phyloP scores from a whole-genome alignment of 2,888 invertebrate genomes.

The Philereme vetulata region DNA sequence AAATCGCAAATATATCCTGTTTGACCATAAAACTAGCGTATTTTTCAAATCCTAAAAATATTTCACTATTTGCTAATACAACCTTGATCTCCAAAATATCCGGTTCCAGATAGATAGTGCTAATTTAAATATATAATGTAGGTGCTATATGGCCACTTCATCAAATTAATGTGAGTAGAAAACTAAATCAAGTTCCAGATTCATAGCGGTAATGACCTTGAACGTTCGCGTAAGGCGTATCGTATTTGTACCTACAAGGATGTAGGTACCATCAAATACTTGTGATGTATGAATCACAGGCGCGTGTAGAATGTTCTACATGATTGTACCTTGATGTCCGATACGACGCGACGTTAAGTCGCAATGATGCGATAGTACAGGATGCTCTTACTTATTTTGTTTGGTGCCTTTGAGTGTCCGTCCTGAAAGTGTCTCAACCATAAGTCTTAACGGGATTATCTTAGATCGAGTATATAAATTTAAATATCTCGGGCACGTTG shows the following conservation, averaged over 20 bases:
- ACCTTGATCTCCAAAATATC: slow-evolving; percentile 14
- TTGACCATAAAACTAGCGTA: background rate
- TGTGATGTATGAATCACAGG: slow-evolving; percentile 10
- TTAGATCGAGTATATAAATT: too few relatives aligned
- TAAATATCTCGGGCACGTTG: too few relatives aligned
- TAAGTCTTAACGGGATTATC: too few relatives aligned
- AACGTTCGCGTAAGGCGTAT: background rate
- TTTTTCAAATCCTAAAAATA: background rate
- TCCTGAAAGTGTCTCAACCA: too few relatives aligned
- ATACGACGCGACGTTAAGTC: background rate
- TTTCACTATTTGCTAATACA: slow-evolving; percentile 1
- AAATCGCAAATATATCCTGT: too few relatives aligned
- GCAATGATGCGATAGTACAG: slow-evolving; percentile 18
- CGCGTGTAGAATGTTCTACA: slow-evolving; percentile 13
- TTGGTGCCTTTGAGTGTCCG: too few relatives aligned
- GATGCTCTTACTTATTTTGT: slow-evolving; percentile 13
- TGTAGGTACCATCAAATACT: slow-evolving; percentile 10
- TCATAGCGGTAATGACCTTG: slow-evolving; percentile 17
- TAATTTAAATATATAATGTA: slow-evolving; percentile 15
- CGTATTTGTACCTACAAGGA: slow-evolving; percentile 5
- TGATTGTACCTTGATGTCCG: slow-evolving; percentile 6
- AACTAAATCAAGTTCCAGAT: slow-evolving; percentile 24
- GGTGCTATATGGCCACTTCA: slow-evolving; percentile 14
- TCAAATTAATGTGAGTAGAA: slow-evolving; percentile 17
- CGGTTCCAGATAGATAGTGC: slow-evolving; percentile 7